Percentiles rank a stretch among this genome's conserved stretches.
Evolutionary conservation across 1,140 invertebrate species (phyloP).

Genomic region (Aphelinus certus): DNA sequence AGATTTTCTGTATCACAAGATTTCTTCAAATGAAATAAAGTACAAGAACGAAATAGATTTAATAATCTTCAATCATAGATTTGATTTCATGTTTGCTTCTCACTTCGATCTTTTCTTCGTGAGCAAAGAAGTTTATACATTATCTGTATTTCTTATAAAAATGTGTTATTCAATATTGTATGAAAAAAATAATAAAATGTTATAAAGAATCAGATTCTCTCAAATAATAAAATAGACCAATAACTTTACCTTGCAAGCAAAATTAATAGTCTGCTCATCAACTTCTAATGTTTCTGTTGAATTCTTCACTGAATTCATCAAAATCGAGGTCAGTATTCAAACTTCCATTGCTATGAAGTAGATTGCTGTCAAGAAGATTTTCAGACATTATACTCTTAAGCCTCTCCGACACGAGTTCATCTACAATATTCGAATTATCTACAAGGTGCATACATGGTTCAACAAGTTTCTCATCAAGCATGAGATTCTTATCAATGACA

Average conservation of each 20-base stretch:
- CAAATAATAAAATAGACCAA: constrained; percentile 1
- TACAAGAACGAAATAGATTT: too few relatives aligned
- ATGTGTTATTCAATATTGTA: too few relatives aligned
- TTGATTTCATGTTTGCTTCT: too few relatives aligned
- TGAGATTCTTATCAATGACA: constrained; percentile 59
- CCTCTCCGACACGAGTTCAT: constrained; percentile 59
- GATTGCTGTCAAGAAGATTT: constrained; percentile 58
- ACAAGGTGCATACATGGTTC: constrained; percentile 56
- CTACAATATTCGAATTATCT: constrained; percentile 58
- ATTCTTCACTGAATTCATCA: constrained; percentile 56
- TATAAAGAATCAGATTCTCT: background rate
- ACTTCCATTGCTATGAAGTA: constrained; percentile 50
- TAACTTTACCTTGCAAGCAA: constrained; percentile 30
- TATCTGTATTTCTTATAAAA: too few relatives aligned
- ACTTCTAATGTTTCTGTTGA: constrained; percentile 55
- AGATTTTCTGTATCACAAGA: too few relatives aligned
- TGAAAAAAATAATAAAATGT: background rate
- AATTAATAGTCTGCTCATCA: constrained; percentile 42
- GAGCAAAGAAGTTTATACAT: too few relatives aligned
- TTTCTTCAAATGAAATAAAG: too few relatives aligned
- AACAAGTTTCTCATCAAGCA: constrained; percentile 61
- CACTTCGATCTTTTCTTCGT: too few relatives aligned
- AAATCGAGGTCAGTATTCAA: constrained; percentile 55
- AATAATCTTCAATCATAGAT: too few relatives aligned
- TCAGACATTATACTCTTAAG: constrained; percentile 61